Conservation (phyloP, 2,888 invertebrate species). For the Sycophila texana region DNA sequence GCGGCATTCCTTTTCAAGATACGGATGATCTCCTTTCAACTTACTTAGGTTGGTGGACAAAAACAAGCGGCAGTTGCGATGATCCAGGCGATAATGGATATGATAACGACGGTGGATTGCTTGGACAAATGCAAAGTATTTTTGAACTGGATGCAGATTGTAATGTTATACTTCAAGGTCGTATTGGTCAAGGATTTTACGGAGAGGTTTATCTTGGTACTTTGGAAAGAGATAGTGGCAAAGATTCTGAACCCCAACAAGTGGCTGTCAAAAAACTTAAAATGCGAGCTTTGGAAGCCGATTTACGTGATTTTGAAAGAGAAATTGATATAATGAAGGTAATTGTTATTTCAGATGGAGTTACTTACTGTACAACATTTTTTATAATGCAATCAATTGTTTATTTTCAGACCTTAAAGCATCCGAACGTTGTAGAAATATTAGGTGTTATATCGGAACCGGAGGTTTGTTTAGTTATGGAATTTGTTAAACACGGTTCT, state of each 20-base stretch:
- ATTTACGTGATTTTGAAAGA: conserved; percentile 85
- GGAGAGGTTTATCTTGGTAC: conserved; percentile 90
- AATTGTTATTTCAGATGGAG: conserved; percentile 52
- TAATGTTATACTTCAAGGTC: conserved; percentile 79
- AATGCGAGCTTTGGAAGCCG: conserved; percentile 76
- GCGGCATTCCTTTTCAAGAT: conserved; percentile 41
- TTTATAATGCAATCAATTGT: background rate
- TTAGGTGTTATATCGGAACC: conserved; percentile 87
- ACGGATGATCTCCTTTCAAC: conserved; percentile 65
- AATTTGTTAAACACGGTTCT: conserved; percentile 90
- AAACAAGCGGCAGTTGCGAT: conserved; percentile 59
- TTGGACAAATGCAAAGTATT: conserved; percentile 77
- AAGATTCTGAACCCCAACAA: conserved; percentile 76
- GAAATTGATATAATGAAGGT: conserved; percentile 94
- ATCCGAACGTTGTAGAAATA: conserved; percentile 92
- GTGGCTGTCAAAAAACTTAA: conserved; percentile 85
- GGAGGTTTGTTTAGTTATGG: conserved; percentile 91
- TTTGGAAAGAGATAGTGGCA: conserved; percentile 79
- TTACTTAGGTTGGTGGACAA: conserved; percentile 67
- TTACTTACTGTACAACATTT: no score
- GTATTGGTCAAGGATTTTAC: conserved; percentile 87
- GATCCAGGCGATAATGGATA: conserved; percentile 56
- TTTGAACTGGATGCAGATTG: conserved; percentile 79
- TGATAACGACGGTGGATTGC: conserved; percentile 59
- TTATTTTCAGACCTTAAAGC: conserved; percentile 82